Evolutionary conservation across 2,888 invertebrate genomes (phyloP), one percentile per base, ranked within the genome.

Genomic region (Notodonta ziczac): DNA sequence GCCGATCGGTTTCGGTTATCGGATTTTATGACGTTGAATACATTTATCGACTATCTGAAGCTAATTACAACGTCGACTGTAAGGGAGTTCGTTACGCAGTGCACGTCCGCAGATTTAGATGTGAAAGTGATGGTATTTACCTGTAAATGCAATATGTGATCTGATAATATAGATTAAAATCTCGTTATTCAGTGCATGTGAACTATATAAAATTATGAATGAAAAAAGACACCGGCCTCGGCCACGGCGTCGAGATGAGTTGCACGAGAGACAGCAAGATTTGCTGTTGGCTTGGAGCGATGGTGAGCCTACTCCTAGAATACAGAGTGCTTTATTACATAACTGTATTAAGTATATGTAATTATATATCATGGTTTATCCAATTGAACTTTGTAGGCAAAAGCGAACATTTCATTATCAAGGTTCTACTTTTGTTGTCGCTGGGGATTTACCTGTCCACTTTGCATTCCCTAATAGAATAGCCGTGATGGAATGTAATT

Each of bases 251-350:
- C 88, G 89, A 61, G 89, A 91, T 82, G 91, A 89, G 63, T 78
- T 87, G 69, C 85, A 85, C 67, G 90, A 91, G 64, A 89, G 86
- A 68, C 84, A 83, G 50, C 91, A 91, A 81, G 92, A 93, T 70
- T 78, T 93, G 74, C 86, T 93, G 58, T 82, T 88, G 58, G 84
- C 88, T 67, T 93, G 93, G 93, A 89, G 84, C 63, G 84, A 91
- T 77, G 93, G 93, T 93, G 82, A 93, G 93, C 60, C 61, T 62
- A 65, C 42, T 50, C 14, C 83, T 68, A 40, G 64, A 48, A 32
- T 61, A 62, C 59, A n/a, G 44, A 48, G 13, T 40, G 32, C 42
- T 16, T 10, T 12, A 40, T 42, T 42, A 42, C 42, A 2, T 1
- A 24, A 24, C 24, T 24, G 24, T 24, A 24, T 24, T 24, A 24